Conservation (phyloP, 2,113 vertebrate genomes). For the Tychaedon coryphoeus region DNA sequence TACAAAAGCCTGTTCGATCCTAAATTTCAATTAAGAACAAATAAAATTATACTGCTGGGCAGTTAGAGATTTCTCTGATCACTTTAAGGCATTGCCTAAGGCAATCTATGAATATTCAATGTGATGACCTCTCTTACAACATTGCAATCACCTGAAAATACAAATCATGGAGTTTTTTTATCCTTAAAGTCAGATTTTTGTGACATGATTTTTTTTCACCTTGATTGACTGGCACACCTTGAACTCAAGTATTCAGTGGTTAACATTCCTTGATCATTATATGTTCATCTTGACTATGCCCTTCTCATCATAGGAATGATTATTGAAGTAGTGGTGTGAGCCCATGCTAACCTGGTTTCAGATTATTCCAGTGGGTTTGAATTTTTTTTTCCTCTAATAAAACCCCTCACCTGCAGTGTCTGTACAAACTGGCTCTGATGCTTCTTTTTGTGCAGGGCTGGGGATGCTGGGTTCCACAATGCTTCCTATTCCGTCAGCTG, state of each 20-base stretch:
- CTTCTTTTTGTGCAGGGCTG: background rate
- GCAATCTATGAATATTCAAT: conserved; percentile 20
- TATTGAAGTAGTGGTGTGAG: background rate
- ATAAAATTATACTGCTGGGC: conserved; percentile 31
- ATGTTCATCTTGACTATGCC: background rate
- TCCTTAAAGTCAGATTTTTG: background rate
- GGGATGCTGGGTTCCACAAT: background rate
- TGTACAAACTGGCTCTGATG: background rate
- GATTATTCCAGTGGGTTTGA: background rate
- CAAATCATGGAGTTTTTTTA: background rate
- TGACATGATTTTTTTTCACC: background rate
- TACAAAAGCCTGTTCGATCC: background rate
- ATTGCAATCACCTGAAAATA: background rate
- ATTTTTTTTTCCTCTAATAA: background rate
- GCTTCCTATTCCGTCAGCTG: background rate
- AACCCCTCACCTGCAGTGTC: background rate
- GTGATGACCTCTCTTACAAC: background rate
- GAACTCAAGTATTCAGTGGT: background rate
- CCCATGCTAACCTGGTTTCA: background rate
- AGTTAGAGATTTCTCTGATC: conserved; percentile 1
- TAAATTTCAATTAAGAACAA: conserved; percentile 33
- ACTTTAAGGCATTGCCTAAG: conserved; percentile 7
- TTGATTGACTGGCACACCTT: background rate
- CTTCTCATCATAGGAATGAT: background rate
- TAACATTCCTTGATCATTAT: background rate